These are phyloP conservation scores for Drosophila pachea DNA, from an alignment of 1,140 invertebrate species.

Conservation along the genomic window DNA sequence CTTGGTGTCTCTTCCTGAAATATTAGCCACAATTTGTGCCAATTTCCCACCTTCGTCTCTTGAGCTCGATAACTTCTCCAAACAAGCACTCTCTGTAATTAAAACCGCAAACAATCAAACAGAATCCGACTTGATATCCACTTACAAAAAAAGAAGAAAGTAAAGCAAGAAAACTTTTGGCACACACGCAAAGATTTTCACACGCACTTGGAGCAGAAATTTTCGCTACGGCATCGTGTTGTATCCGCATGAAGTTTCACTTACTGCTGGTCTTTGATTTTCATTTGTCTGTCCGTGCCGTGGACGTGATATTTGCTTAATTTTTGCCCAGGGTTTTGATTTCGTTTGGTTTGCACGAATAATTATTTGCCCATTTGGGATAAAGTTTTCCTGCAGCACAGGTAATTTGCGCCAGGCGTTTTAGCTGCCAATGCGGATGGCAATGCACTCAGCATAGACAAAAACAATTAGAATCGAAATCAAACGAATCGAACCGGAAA, in stretches of 20 bases:
- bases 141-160: not conserved
- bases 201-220: conserved; percentile 52
- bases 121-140: conserved; percentile 32
- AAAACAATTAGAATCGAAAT: conserved; percentile 74
- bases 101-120: conserved; percentile 53
- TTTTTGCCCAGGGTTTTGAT: conserved; percentile 44
- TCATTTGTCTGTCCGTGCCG: conserved; percentile 23
- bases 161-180: conserved; percentile 27
- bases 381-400: conserved; percentile 50
- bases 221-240: conserved; percentile 40
- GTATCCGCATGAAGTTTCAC: conserved; percentile 30
- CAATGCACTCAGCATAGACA: conserved; percentile 26
- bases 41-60: conserved; percentile 20
- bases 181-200: conserved; percentile 54
- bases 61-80: conserved; percentile 27
- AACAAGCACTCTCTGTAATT: conserved; percentile 54
- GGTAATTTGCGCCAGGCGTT: conserved; percentile 43
- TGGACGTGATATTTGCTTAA: conserved; percentile 74
- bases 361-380: conserved; percentile 73
- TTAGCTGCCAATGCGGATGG: conserved; percentile 14
- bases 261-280: conserved; percentile 38
- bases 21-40: conserved; percentile 47
- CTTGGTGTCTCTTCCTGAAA: conserved; percentile 3
- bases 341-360: conserved; percentile 60
- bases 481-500: conserved; percentile 68